A percentile compares a stretch with the other conserved stretches of the same genome.
These are phyloP conservation scores for Darevskia mixta DNA, from an alignment of 2,797 vertebrate species.

Conservation along the genomic window DNA sequence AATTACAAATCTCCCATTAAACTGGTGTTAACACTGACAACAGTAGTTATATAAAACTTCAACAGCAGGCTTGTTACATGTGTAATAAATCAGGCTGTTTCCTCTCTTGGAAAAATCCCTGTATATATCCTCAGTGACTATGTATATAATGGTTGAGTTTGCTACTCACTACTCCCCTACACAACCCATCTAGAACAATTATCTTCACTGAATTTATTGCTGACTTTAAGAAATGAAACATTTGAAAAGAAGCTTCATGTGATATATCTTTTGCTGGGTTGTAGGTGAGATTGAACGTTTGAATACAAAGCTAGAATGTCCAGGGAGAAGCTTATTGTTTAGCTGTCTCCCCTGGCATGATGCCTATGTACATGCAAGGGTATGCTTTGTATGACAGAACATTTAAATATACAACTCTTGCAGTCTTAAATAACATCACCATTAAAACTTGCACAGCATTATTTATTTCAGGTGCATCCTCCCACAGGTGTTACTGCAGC, in stretches of 20 bases:
- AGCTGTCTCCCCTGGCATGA: background rate
- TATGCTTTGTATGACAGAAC: background rate
- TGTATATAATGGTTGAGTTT: background rate
- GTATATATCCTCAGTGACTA: background rate
- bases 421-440: background rate
- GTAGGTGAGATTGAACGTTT: background rate
- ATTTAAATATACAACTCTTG: background rate
- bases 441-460: background rate
- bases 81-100: background rate
- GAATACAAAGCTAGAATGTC: background rate
- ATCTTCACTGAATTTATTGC: background rate
- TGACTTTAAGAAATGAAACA: background rate
- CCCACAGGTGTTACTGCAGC: background rate
- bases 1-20: slow-evolving; percentile 61
- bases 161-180: background rate
- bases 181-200: background rate
- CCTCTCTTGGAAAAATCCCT: background rate
- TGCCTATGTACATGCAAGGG: background rate
- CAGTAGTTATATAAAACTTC: slow-evolving; percentile 41
- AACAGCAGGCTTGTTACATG: background rate
- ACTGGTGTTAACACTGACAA: slow-evolving; percentile 42
- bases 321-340: background rate
- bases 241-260: background rate
- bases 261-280: background rate
- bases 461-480: background rate